Evolutionary conservation across 1,140 invertebrate species (phyloP).

Genomic region (Eumaeus atala): DNA sequence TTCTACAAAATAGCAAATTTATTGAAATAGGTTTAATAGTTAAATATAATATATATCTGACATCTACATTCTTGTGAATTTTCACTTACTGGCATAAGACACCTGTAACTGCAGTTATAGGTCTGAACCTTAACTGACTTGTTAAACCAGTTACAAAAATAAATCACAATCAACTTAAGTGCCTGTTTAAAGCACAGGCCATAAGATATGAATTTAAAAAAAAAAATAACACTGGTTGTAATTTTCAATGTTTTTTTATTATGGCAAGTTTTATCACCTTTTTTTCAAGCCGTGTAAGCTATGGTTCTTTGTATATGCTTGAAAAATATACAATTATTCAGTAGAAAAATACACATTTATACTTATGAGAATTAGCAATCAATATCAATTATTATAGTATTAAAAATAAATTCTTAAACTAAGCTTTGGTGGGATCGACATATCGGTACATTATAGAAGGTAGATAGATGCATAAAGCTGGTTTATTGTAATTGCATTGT

Average conservation of each 20-base stretch:
- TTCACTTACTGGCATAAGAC: too few relatives aligned
- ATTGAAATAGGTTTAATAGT: too few relatives aligned
- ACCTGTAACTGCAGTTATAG: too few relatives aligned
- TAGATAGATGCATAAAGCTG: conserved; percentile 13
- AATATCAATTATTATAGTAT: conserved; percentile 24
- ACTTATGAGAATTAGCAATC: conserved; percentile 14
- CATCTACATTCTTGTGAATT: too few relatives aligned
- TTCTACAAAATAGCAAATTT: too few relatives aligned
- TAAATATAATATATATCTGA: too few relatives aligned
- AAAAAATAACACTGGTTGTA: too few relatives aligned
- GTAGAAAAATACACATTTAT: conserved; percentile 40
- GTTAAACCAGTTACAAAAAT: too few relatives aligned
- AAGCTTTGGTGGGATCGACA: conserved; percentile 72
- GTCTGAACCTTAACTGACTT: too few relatives aligned
- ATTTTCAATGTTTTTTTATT: conserved; percentile 5
- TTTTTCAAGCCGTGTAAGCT: background rate
- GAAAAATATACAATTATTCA: conserved; percentile 18
- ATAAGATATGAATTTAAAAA: too few relatives aligned
- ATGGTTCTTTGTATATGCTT: conserved; percentile 7
- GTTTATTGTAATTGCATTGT: background rate
- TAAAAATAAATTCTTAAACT: conserved; percentile 62
- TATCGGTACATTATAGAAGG: conserved; percentile 42
- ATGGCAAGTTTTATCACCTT: conserved; percentile 24
- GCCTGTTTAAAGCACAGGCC: too few relatives aligned
- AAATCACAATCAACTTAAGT: too few relatives aligned